Evolutionary conservation across 2,888 invertebrate species (phyloP).

Genomic region (Cephus runcator): DNA sequence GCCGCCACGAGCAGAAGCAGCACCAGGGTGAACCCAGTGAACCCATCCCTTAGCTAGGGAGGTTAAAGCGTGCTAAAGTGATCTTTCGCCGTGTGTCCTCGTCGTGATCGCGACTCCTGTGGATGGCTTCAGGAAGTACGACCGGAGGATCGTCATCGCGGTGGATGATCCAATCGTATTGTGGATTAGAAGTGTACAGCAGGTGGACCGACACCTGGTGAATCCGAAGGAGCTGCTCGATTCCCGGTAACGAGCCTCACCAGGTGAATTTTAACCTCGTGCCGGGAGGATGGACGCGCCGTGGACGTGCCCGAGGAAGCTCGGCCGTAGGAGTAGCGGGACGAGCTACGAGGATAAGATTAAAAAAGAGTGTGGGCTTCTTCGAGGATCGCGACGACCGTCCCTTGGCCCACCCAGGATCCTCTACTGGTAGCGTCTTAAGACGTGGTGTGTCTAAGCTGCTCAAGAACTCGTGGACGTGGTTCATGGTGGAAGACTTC

Average conservation of each 20-base stretch:
- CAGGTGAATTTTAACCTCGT: not conserved
- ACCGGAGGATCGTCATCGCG: not conserved
- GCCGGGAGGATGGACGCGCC: slow-evolving; percentile 10
- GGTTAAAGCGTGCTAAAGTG: not conserved
- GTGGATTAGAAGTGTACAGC: not conserved
- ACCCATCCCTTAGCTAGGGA: not conserved
- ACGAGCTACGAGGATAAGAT: not conserved
- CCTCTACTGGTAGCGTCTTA: not conserved
- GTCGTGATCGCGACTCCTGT: not conserved
- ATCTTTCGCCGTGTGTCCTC: not conserved
- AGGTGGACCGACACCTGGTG: not conserved
- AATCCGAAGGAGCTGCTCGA: not conserved
- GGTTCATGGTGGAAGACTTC: not conserved
- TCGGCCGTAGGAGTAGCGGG: not conserved
- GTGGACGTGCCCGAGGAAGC: slow-evolving; percentile 11
- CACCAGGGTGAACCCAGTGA: not conserved
- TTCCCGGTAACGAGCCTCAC: not conserved
- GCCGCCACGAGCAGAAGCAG: not conserved
- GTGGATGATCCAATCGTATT: not conserved
- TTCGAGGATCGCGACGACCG: slow-evolving; percentile 2
- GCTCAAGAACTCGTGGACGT: not conserved
- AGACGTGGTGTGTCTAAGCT: not conserved
- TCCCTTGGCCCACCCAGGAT: not conserved
- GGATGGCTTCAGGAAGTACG: not conserved
- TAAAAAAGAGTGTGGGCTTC: not conserved